These are phyloP conservation scores for Vidua macroura DNA, from an alignment of 2,113 vertebrate species.

Conservation along the genomic window DNA sequence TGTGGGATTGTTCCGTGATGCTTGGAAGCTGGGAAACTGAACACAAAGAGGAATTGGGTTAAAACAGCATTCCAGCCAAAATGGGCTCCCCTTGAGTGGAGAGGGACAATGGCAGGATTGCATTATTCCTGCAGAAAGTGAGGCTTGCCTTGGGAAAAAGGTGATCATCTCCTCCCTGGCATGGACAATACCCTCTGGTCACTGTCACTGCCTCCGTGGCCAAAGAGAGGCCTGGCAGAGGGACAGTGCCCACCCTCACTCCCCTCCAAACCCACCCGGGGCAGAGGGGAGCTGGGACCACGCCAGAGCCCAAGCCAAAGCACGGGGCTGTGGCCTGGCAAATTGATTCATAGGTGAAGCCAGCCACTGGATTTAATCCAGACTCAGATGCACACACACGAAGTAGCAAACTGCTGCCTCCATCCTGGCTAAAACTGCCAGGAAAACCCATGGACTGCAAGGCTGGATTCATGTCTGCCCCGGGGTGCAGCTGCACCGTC, in stretches of 20 bases:
- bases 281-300: background rate
- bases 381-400: too few relatives aligned
- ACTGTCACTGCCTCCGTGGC: background rate
- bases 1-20: constrained; percentile 82
- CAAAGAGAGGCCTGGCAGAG: background rate
- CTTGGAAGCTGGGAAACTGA: constrained; percentile 92
- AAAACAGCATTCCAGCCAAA: background rate
- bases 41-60: background rate
- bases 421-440: background rate
- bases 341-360: background rate
- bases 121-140: background rate
- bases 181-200: accelerated
- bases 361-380: background rate
- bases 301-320: background rate
- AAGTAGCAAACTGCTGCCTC: background rate
- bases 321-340: accelerated
- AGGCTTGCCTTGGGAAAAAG: background rate
- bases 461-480: background rate
- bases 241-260: background rate
- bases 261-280: background rate
- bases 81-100: accelerated
- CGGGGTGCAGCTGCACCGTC: background rate
- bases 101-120: background rate
- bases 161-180: background rate
- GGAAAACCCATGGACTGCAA: background rate